phyloP scores from a whole-genome alignment of 2,797 vertebrate genomes.

The Ctenosaura bakeri region DNA sequence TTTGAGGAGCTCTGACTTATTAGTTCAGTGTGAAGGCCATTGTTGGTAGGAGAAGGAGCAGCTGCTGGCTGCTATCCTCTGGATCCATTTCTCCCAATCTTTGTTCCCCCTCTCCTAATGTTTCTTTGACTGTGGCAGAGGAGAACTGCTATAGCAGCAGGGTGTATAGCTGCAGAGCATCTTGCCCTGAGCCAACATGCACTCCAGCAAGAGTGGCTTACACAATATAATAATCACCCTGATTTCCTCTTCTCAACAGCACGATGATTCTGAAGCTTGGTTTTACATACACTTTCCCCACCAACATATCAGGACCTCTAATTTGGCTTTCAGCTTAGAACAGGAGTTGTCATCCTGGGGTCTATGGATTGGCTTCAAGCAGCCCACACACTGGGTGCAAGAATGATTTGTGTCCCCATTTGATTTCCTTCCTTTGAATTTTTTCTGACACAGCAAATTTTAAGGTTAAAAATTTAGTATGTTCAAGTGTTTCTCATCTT shows the following conservation, averaged over 20 bases:
- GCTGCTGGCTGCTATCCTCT: constrained; percentile 51
- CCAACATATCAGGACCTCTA: background rate
- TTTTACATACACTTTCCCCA: background rate
- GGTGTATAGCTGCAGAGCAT: constrained; percentile 36
- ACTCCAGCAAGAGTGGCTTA: background rate
- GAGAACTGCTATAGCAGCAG: background rate
- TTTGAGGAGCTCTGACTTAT: constrained; percentile 62
- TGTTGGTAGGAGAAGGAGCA: constrained; percentile 52
- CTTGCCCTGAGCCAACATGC: constrained; percentile 27
- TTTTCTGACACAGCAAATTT: too few relatives aligned
- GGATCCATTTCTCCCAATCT: constrained; percentile 31
- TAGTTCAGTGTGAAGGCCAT: constrained; percentile 62
- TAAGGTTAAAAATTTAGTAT: too few relatives aligned
- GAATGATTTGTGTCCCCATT: too few relatives aligned
- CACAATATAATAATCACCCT: background rate
- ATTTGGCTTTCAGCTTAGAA: background rate
- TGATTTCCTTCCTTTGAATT: too few relatives aligned
- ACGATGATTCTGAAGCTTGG: constrained; percentile 7
- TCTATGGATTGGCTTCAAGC: too few relatives aligned
- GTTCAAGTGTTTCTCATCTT: too few relatives aligned
- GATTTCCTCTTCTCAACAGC: constrained; percentile 40
- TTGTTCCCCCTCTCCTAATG: background rate
- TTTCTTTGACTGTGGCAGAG: constrained; percentile 45
- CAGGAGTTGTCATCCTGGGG: too few relatives aligned
- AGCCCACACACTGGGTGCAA: too few relatives aligned